Base-by-base conservation (phyloP, 2,797 vertebrate species). In the Galagoides demidoff region DNA sequence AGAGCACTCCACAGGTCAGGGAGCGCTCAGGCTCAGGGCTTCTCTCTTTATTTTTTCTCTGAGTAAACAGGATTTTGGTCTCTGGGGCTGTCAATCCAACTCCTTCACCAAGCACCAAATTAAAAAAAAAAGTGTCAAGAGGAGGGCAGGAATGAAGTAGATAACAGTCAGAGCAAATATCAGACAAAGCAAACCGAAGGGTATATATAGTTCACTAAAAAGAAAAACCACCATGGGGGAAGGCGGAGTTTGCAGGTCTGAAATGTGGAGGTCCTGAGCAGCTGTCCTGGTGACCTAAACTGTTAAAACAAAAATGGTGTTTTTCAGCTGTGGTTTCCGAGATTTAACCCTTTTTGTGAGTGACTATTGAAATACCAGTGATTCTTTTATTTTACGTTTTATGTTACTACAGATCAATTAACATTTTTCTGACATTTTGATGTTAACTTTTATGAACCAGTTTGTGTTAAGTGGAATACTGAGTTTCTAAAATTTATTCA, bases 91-190 rank as follows among this genome's bases (percentile, higher is more conserved):
- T 88, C 92, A 91, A 59, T 94, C 66, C 31, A 66, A 89, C 29
- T 81, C 66, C 27, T 85, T 84, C 34, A 88, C 52, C 43, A 78
- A 90, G 81, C 29, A 23, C 7, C 45, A 74, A 73, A 84, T 93
- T 34, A n/a, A 37, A 63, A 45, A 68, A 45, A 55, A 20, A 45
- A 13, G 27, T 22, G 95, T 45, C 37, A 87, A 76, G 64, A 45
- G 17, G 29, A 95, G 73, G 39, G n/a, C 57, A 94, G 49, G 78
- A 97, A 92, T 55, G 52, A 95, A 94, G 95, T 71, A 70, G 37
- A 49, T 79, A 93, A 85, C 2, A 83, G 68, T 88, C 81, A 92
- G 90, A 95, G 63, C 71, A 97, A 97, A 95, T 95, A 93, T 39
- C 96, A 96, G 43, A 61, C n/a, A 88, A 84, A 95, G 86, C 70